These are phyloP conservation scores for Hepsetus odoe DNA, from an alignment of 2,113 vertebrate species.

Conservation along the genomic window DNA sequence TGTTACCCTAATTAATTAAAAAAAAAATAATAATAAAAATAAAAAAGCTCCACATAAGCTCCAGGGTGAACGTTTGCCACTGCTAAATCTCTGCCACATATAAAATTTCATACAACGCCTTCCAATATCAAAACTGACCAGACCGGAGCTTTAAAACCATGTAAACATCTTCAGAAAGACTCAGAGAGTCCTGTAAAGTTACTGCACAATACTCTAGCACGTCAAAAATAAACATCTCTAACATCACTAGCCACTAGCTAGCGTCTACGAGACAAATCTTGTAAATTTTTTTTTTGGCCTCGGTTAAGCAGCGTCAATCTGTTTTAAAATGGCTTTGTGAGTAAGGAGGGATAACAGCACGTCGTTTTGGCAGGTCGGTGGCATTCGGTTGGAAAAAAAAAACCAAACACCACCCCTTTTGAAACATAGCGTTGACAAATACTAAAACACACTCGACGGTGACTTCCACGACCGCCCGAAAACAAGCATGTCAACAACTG, in stretches of 20 bases:
- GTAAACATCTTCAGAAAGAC: conserved; percentile 4
- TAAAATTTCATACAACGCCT: not conserved
- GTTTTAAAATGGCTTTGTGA: conserved; percentile 77
- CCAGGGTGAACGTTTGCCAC: not conserved
- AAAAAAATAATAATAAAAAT: not conserved
- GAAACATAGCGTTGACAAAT: conserved; percentile 70
- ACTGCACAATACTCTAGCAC: conserved; percentile 21
- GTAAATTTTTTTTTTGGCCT: conserved; percentile 72
- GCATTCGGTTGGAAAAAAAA: no score
- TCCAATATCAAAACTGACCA: not conserved
- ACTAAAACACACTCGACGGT: conserved; percentile 43
- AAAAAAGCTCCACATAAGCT: not conserved
- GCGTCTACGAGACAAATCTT: not conserved
- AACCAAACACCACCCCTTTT: conserved; percentile 49
- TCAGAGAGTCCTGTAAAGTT: not conserved
- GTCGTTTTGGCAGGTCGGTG: conserved; percentile 53
- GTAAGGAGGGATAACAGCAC: conserved; percentile 62
- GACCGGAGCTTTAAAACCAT: not conserved
- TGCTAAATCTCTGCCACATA: not conserved
- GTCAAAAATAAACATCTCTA: conserved; percentile 8
- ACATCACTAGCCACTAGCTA: conserved; percentile 8
- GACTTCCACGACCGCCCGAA: conserved; percentile 54
- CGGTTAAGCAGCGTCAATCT: conserved; percentile 78
- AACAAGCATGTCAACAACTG: conserved; percentile 63
- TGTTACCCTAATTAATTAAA: not conserved